Percentiles rank a stretch among this genome's conserved stretches.
Conservation (phyloP, 2,888 invertebrate species). For the Lochmaea capreae region DNA sequence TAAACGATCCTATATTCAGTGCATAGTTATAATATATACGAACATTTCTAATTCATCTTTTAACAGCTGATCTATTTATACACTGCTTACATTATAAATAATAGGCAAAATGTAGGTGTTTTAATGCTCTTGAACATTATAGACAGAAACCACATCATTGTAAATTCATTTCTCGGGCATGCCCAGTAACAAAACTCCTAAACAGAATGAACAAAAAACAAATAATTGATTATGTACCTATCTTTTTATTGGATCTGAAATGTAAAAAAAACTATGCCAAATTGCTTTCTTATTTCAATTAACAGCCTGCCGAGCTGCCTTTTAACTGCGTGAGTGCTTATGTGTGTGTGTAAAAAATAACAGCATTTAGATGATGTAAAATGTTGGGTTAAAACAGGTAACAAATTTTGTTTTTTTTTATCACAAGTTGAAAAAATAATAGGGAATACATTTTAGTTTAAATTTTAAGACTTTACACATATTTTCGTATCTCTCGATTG, state of each 20-base stretch:
- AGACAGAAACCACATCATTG: not conserved
- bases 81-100: too few species aligned
- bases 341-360: not conserved
- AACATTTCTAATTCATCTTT: too few species aligned
- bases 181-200: not conserved
- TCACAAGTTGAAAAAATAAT: not conserved
- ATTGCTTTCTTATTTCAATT: slow-evolving; percentile 10
- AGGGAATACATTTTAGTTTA: too few species aligned
- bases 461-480: too few species aligned
- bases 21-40: too few species aligned
- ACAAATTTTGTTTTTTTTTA: not conserved
- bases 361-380: not conserved
- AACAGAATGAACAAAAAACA: not conserved
- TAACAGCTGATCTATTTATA: too few species aligned
- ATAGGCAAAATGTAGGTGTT: too few species aligned
- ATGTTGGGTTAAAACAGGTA: not conserved
- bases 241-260: slow-evolving; percentile 12
- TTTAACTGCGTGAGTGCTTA: not conserved
- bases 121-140: not conserved
- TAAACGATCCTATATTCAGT: too few species aligned
- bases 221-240: slow-evolving; percentile 4
- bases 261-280: slow-evolving; percentile 1
- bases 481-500: too few species aligned
- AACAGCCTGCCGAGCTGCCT: not conserved
- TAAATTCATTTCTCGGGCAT: not conserved